Evolutionary conservation across 2,888 invertebrate species (phyloP), one percentile per base, ranked within the genome.

Genomic region (Ophion ventricosus): DNA sequence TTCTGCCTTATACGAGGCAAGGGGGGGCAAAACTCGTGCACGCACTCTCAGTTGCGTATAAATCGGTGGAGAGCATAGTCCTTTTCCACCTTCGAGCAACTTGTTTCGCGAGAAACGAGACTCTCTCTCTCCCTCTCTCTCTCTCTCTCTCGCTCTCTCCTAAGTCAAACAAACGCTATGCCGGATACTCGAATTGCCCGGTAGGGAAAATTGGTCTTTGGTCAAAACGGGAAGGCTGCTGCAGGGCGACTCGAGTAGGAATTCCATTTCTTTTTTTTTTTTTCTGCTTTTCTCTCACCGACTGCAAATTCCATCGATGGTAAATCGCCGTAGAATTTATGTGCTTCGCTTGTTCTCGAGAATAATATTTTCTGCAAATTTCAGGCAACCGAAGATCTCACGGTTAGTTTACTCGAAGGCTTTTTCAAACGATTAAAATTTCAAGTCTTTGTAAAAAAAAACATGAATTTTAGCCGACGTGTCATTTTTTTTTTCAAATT

Each of bases 161-260:
- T 88, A 91, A 91, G 89, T 90, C 90, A 91, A 91, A 91, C 90
- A 91, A 90, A 91, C 88, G 54, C 77, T 67, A 40, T 25, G 25
- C 59, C 66, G 88, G 88, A 88, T 75, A 75, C 78, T 75, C 74
- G 81, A 84, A 84, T 64, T 70, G 80, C 80, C 63, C 11, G 70
- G 70, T n/a, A 29, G 81, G 70, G 78, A 25, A 84, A 84, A 84
- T 84, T 81, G 84, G 74, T 74, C 84, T 66, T 56, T 66, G 66
- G 56, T 64, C 26, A 49, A 74, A 74, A 74, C 26, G 63, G 74
- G 7, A 64, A 64, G 74, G 29, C 29, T 26, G n/a, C 11, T 17
- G 61, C 57, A 77, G 35, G 59, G 69, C 61, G 77, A 69, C 67
- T 80, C 11, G 78, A 20, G 64, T 57, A 70, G 66, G 74, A 83